Base-by-base conservation (phyloP, 2,113 vertebrate genomes). In the Sterrhoptilus dennistouni region DNA sequence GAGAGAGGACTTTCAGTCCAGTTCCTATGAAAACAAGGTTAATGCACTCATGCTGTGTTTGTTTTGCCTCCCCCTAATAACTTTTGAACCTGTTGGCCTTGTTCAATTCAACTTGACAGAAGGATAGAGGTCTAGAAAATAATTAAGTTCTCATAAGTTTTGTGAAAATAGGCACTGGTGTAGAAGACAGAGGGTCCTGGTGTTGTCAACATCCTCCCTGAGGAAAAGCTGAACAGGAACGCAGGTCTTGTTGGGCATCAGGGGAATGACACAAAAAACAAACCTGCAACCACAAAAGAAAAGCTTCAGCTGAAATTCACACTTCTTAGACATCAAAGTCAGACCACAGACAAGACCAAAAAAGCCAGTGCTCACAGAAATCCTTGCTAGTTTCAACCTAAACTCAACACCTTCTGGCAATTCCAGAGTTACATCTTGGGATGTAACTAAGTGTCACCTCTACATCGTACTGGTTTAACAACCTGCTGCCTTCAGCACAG, bases 91-190 rank as follows among this genome's bases (percentile, higher is more conserved):
- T 0, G 1, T 71, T 2, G 3, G 86, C 60, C 76, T 89, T 81
- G 64, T 92, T 95, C 91, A 90, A 56, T 86, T 94, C 36, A 84
- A 77, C 33, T 50, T 80, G 86, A 92, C 86, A 89, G 86, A 90
- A 95, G 61, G 78, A 66, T 36, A 79, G 85, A 90, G 29, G 47
- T 83, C 90, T 81, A 44, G 45, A 66, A 93, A 92, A 83, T 50
- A 94, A 90, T 53, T 57, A 69, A 50, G 35, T 80, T 92, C 42
- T 83, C 24, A 0, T 16, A 81, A 70, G 24, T 74, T 86, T 70
- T 44, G 19, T 70, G 68, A 78, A 95, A 92, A 90, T 12, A 64
- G 69, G 50, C 54, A 65, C 9, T 65, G 45, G 86, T 36, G 50
- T 59, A 35, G 45, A 77, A 95, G 47, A 38, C 31, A 77, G 59